Evolutionary conservation across 2,888 invertebrate genomes (phyloP), one percentile per base, ranked within the genome.

Genomic region (Cataglyphis altisquamis): DNA sequence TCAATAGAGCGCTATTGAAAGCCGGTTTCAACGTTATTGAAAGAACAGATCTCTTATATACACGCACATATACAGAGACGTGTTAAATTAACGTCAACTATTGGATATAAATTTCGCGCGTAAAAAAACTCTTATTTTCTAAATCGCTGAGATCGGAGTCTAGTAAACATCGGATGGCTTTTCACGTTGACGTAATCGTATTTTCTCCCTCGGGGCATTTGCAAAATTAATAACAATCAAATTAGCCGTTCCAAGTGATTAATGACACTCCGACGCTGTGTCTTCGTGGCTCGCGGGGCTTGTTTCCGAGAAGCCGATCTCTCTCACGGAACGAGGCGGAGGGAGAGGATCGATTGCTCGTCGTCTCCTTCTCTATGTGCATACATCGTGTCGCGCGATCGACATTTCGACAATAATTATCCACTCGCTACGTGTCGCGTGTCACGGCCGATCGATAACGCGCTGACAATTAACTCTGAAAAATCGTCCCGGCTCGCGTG

Each of bases 391-490:
- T 12, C 18, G 29, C 68, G 29, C 73, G 70, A 72, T 57, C 67
- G 67, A 75, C 64, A 67, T 82, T 81, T 82, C 85, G 84, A 80
- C 87, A 87, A 90, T 89, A 88, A 89, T 89, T 88, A 90, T 85
- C 85, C 88, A 89, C 90, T 89, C 87, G 87, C 87, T 82, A 83
- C 87, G 85, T 87, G 88, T 91, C 85, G 85, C 90, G 86, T 85
- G 88, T 90, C 89, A 88, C 86, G 87, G 55, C 45, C 88, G 87
- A 91, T 90, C 90, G 90, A 92, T 89, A 91, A 90, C 85, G 85
- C 87, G 89, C 80, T 83, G 90, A 89, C 89, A 90, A 92, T 92
- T 91, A 92, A 91, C 87, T 91, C 91, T 93, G 92, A 93, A 92
- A 93, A 92, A 92, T 92, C 89, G 89, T 90, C 88, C 86, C 88